These are phyloP conservation scores for Ormyrus pomaceus DNA, from an alignment of 2,888 invertebrate species.

Conservation along the genomic window DNA sequence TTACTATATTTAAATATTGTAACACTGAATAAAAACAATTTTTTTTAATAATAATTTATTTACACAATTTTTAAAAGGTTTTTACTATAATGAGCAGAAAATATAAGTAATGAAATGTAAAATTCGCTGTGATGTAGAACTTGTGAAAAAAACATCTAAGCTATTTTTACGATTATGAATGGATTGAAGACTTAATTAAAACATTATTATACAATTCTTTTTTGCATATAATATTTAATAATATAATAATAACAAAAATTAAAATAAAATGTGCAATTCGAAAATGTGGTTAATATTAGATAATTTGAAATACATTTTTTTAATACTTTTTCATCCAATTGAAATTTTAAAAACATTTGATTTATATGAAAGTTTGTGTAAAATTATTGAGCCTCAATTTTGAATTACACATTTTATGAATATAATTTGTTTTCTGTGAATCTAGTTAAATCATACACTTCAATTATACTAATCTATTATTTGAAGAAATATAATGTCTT, in stretches of 20 bases:
- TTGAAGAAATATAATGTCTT: constrained; percentile 24
- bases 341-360: constrained; percentile 35
- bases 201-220: constrained; percentile 45
- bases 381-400: constrained; percentile 17
- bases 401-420: constrained; percentile 44
- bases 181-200: constrained; percentile 27
- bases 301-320: background rate
- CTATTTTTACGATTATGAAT: constrained; percentile 36
- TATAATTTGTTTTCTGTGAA: constrained; percentile 42
- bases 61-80: constrained; percentile 48
- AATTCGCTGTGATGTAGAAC: constrained; percentile 5
- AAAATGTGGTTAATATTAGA: background rate
- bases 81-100: constrained; percentile 33
- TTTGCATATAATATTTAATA: constrained; percentile 34
- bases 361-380: constrained; percentile 14
- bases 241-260: constrained; percentile 29
- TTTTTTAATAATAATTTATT: constrained; percentile 55
- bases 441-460: constrained; percentile 34
- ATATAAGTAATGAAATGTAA: constrained; percentile 34
- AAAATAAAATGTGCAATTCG: constrained; percentile 43
- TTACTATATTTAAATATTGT: constrained; percentile 45
- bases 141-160: constrained; percentile 28
- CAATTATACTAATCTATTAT: constrained; percentile 24
- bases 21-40: constrained; percentile 45
- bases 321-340: constrained; percentile 10